Percentiles rank a stretch among this genome's conserved stretches.
Evolutionary conservation across 2,888 invertebrate genomes (phyloP).

Genomic region (Meganola albula): DNA sequence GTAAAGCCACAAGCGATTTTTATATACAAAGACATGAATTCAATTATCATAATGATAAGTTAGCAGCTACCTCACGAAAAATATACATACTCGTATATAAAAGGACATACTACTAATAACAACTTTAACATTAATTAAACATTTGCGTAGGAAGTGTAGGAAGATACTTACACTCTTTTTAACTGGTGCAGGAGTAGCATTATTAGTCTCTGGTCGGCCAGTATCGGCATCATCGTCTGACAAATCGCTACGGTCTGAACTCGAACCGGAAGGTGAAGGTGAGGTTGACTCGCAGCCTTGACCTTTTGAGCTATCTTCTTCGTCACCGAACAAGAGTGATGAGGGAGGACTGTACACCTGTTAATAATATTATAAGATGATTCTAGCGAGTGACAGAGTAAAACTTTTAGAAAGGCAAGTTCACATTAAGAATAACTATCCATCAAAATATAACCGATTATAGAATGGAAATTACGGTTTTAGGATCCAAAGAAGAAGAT

Average conservation of each 20-base stretch:
- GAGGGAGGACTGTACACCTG: conserved; percentile 95
- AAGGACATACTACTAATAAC: no score
- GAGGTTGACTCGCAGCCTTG: conserved; percentile 78
- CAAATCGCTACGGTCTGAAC: conserved; percentile 68
- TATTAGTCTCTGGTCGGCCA: conserved; percentile 28
- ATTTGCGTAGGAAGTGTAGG: background rate
- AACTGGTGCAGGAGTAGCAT: conserved; percentile 39
- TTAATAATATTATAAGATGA: background rate
- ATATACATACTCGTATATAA: no score
- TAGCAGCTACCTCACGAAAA: no score
- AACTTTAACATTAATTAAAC: no score
- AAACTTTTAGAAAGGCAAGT: no score
- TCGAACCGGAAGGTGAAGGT: conserved; percentile 86
- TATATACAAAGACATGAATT: no score
- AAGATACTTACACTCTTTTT: conserved; percentile 58
- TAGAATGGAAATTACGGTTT: conserved; percentile 73
- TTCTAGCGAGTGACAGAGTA: background rate
- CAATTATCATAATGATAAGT: no score
- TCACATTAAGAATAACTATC: no score
- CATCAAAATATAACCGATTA: no score
- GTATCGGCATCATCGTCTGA: conserved; percentile 59
- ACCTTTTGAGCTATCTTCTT: conserved; percentile 47
- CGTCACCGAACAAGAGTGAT: conserved; percentile 91
- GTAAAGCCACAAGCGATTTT: no score
- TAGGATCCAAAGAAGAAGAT: conserved; percentile 85